phyloP scores from a whole-genome alignment of 2,888 invertebrate genomes.

The Amaurobius ferox region DNA sequence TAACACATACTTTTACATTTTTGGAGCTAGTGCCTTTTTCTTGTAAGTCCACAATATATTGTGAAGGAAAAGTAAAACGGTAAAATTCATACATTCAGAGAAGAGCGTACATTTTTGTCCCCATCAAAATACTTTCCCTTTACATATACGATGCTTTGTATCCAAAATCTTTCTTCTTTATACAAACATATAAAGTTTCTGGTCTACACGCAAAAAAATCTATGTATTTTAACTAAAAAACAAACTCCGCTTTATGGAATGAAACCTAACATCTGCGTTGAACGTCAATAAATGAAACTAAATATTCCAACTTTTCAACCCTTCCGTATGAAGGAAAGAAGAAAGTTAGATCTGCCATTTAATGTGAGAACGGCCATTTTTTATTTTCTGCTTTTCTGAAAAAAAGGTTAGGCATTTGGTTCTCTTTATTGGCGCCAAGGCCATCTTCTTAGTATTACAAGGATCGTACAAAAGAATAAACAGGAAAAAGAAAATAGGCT shows the following conservation, averaged over 20 bases:
- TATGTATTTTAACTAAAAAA: slow-evolving; percentile 40
- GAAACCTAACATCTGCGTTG: slow-evolving; percentile 64
- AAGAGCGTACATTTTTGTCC: no score
- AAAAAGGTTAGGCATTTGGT: slow-evolving; percentile 56
- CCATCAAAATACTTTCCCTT: no score
- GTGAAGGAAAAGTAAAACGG: no score
- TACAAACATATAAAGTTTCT: slow-evolving; percentile 4
- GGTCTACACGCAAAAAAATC: slow-evolving; percentile 18
- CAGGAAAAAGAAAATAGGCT: slow-evolving; percentile 3
- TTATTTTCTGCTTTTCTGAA: slow-evolving; percentile 21
- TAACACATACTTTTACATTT: no score
- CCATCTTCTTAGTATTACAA: slow-evolving; percentile 32
- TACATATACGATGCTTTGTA: no score
- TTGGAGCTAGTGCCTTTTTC: no score
- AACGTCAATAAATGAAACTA: slow-evolving; percentile 69
- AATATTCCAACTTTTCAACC: slow-evolving; percentile 66
- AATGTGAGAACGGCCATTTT: slow-evolving; percentile 38
- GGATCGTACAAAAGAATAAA: slow-evolving; percentile 29
- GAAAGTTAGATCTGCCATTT: slow-evolving; percentile 50
- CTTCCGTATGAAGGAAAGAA: slow-evolving; percentile 52
- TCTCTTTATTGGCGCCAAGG: slow-evolving; percentile 61
- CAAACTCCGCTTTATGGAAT: slow-evolving; percentile 39
- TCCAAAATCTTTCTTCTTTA: not conserved
- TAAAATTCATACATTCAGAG: no score
- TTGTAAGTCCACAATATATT: no score